These are phyloP conservation scores for Leucosticte australis DNA, from an alignment of 2,113 vertebrate species.

Conservation along the genomic window DNA sequence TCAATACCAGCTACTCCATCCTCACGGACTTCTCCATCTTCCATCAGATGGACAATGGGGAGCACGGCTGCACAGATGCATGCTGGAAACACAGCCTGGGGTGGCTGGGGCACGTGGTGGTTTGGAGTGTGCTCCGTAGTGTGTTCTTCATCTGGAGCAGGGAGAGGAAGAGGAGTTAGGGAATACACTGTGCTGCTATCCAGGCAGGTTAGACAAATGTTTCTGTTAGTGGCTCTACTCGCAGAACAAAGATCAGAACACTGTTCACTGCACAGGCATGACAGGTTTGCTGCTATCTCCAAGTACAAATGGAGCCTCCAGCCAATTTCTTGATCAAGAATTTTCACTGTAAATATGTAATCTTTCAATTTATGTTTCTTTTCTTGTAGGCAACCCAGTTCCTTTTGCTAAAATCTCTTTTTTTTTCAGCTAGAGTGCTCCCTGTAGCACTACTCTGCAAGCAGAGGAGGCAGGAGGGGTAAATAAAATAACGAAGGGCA, in stretches of 20 bases:
- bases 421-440: background rate
- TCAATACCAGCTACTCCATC: conserved; percentile 92
- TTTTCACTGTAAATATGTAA: background rate
- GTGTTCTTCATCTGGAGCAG: conserved; percentile 88
- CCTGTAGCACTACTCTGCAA: background rate
- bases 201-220: background rate
- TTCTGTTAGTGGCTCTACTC: background rate
- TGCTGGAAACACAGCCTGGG: conserved; percentile 96
- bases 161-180: background rate
- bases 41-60: conserved; percentile 97
- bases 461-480: background rate
- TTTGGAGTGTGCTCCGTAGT: conserved; percentile 94
- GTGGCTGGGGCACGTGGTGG: conserved; percentile 93
- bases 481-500: background rate
- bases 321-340: background rate
- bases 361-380: background rate
- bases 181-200: background rate
- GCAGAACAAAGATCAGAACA: background rate
- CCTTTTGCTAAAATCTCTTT: background rate
- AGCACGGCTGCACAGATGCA: conserved; percentile 98
- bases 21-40: conserved; percentile 95
- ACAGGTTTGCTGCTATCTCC: background rate
- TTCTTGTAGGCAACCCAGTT: background rate
- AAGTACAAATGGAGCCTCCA: background rate
- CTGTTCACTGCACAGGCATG: background rate